phyloP scores from a whole-genome alignment of 2,113 vertebrate species.

The Nothocercus julius region DNA sequence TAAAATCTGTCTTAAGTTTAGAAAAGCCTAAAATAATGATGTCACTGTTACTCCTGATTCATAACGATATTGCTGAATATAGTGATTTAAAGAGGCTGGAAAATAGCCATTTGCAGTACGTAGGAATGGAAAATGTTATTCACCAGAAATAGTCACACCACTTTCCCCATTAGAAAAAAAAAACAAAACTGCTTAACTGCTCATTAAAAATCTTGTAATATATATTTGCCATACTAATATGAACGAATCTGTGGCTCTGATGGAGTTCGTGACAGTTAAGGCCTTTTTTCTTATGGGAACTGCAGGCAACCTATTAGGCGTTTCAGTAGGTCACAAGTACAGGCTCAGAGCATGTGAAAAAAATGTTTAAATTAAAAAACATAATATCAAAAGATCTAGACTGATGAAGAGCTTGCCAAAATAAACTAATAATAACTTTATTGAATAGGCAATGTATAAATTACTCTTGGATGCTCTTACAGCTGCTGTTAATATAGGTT shows the following conservation, averaged over 20 bases:
- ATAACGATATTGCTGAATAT: neutral
- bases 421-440: neutral
- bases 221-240: neutral
- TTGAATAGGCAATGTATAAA: neutral
- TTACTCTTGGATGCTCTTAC: neutral
- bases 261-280: neutral
- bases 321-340: neutral
- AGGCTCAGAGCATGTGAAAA: neutral
- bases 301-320: neutral
- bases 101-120: neutral
- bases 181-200: neutral
- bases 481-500: conserved; percentile 49
- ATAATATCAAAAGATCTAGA: neutral
- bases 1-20: neutral
- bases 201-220: neutral
- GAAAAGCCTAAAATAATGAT: neutral
- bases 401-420: neutral
- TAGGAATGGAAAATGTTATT: neutral
- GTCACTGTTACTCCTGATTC: neutral
- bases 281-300: neutral
- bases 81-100: neutral
- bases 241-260: neutral
- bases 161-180: neutral
- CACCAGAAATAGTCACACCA: neutral
- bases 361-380: neutral